A percentile compares a stretch with the other conserved stretches of the same genome.
phyloP scores from a whole-genome alignment of 2,113 vertebrate genomes.

The Mastomys natalensis region DNA sequence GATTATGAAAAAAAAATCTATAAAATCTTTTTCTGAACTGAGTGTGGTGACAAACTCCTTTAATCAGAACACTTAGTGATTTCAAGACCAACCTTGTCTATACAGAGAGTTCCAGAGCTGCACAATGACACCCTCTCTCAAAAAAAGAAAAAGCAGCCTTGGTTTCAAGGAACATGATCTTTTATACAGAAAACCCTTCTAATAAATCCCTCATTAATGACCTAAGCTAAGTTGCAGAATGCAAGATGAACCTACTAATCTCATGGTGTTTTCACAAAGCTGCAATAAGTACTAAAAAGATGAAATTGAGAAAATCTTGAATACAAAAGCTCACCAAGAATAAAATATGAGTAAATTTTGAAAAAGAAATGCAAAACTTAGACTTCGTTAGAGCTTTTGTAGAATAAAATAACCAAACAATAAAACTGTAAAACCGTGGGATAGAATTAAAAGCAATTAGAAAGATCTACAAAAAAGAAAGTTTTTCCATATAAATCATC shows the following conservation, averaged over 20 bases:
- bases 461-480: background rate
- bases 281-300: background rate
- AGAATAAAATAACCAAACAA: background rate
- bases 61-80: background rate
- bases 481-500: background rate
- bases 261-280: background rate
- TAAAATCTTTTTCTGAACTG: background rate
- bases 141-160: background rate
- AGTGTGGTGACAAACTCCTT: background rate
- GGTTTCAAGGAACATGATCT: background rate
- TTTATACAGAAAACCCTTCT: background rate
- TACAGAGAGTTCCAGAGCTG: background rate
- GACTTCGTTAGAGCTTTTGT: background rate
- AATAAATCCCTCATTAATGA: background rate
- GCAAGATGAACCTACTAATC: background rate
- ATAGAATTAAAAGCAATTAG: background rate
- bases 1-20: background rate
- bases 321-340: background rate
- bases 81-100: background rate
- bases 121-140: background rate
- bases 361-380: background rate
- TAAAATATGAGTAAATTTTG: background rate
- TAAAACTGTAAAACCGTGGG: background rate
- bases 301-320: background rate
- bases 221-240: background rate